Evolutionary conservation across 2,113 vertebrate genomes (phyloP).

Genomic region (Carlito syrichta): DNA sequence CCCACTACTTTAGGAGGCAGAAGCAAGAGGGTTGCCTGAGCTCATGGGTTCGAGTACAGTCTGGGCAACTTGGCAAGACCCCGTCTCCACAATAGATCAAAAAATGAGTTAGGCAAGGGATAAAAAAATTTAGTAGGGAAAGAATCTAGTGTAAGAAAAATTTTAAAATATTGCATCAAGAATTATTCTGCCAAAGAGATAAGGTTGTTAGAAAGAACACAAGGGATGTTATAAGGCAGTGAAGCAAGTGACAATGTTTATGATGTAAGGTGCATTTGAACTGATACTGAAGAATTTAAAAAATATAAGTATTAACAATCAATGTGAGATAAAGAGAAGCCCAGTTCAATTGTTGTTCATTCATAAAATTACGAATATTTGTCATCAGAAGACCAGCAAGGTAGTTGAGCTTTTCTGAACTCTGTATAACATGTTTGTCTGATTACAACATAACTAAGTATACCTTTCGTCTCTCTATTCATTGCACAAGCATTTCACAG

Average conservation of each 20-base stretch:
- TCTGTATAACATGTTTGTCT: background rate
- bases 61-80: too few relatives aligned
- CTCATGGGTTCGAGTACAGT: too few relatives aligned
- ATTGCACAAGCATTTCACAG: background rate
- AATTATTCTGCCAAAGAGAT: too few relatives aligned
- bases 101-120: too few relatives aligned
- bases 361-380: slow-evolving; percentile 8
- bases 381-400: background rate
- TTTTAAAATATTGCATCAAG: background rate
- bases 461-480: background rate
- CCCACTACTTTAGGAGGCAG: too few relatives aligned
- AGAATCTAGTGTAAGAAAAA: background rate
- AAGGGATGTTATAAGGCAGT: background rate
- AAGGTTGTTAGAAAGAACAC: background rate
- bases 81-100: too few relatives aligned
- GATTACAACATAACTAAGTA: background rate
- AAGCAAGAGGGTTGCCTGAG: too few relatives aligned
- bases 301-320: background rate
- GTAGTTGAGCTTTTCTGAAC: background rate
- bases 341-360: background rate
- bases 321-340: background rate
- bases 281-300: background rate
- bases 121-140: background rate
- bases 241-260: background rate
- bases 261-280: too few relatives aligned